A percentile compares a stretch with the other conserved stretches of the same genome.
phyloP scores from a whole-genome alignment of 2,113 vertebrate species.

The Aegotheles bennettii region DNA sequence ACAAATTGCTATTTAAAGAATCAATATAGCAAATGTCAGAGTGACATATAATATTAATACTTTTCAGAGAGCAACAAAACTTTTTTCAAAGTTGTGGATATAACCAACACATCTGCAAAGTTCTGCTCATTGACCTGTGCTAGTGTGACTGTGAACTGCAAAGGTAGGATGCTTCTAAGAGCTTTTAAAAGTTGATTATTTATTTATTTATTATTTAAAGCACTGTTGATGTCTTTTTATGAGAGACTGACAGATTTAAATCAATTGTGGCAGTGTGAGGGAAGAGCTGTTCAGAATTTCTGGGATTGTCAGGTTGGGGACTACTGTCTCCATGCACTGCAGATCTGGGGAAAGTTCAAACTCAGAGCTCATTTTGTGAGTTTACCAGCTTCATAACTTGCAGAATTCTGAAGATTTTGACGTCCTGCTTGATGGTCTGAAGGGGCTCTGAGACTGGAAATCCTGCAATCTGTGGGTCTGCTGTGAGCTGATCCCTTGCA shows the following conservation, averaged over 20 bases:
- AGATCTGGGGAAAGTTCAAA: background rate
- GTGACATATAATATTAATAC: background rate
- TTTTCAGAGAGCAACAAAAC: accelerated
- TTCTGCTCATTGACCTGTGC: accelerated
- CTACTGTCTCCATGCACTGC: accelerated
- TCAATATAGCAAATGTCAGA: background rate
- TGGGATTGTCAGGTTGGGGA: accelerated
- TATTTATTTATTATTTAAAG: background rate
- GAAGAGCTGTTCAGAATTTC: background rate
- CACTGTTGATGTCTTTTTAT: background rate
- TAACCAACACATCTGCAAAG: accelerated
- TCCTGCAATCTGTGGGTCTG: background rate
- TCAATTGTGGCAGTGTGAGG: background rate
- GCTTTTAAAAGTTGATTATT: background rate
- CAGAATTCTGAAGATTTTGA: background rate
- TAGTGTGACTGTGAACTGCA: accelerated
- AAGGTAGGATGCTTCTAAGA: accelerated
- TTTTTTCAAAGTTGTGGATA: accelerated
- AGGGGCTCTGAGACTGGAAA: background rate
- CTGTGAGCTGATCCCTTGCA: background rate
- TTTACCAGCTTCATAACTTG: background rate
- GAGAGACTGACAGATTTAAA: background rate
- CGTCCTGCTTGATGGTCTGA: background rate
- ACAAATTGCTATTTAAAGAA: background rate
- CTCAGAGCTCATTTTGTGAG: background rate